Base-by-base conservation (phyloP, 2,113 vertebrate genomes). In the Microtus pennsylvanicus region DNA sequence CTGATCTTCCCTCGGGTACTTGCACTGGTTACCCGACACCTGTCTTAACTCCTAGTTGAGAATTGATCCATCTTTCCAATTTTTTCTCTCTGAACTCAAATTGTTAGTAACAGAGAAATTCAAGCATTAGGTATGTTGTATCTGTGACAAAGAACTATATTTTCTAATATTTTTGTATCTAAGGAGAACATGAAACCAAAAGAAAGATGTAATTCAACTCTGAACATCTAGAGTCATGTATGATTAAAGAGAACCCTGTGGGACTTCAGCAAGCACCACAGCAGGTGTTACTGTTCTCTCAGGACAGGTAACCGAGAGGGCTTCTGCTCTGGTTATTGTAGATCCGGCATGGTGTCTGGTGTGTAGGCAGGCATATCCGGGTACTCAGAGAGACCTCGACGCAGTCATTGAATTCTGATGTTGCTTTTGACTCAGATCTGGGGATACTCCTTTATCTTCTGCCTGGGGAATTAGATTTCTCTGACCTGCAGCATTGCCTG, bases 11-110 rank as follows among this genome's bases (percentile, higher is more conserved):
- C 50, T 94, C 61, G 47, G 80, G 69, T 69, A 17, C 52, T 45
- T 45, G 77, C 38, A 47, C 65, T 47, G 17, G 93, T 92, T 88
- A 96, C 42, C 85, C 17, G 95, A 97, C 45, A 92, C 96, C 81
- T 95, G 74, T 28, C 63, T 92, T 76, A 58, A 24, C 35, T 93
- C 30, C 86, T 33, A 0, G 16, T 80, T 58, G 94, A 42, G 38
- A 92, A 45, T 83, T 92, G 55, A 50, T 93, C 50, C 65, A n/a
- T 90, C 90, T 86, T 67, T 52, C 63, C 94, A 52, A 77, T 69
- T 58, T 76, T 63, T 30, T 0, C 72, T 35, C 26, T 70, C 81
- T 77, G 26, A 94, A 77, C 90, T 90, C 38, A 93, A 75, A 33
- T 26, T 94, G 38, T 93, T 83, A 83, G 89, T 89, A 83, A 72